phyloP scores from a whole-genome alignment of 1,140 invertebrate species.

The Drosophila simulans region DNA sequence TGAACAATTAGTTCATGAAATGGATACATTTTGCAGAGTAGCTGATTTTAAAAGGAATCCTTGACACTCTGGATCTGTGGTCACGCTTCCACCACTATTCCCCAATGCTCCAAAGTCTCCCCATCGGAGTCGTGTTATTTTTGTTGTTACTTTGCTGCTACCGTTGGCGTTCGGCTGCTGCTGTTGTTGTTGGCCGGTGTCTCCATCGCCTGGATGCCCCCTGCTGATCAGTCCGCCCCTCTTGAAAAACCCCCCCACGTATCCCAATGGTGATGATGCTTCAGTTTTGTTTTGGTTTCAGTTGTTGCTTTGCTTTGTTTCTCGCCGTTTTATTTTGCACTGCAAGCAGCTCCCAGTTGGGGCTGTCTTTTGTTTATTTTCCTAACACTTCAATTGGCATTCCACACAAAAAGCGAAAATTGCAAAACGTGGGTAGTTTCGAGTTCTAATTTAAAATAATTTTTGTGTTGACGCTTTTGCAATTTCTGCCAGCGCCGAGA shows the following conservation, averaged over 20 bases:
- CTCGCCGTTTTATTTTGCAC: constrained; percentile 36
- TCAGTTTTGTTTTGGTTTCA: constrained; percentile 63
- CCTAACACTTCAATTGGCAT: constrained; percentile 83
- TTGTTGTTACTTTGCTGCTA: constrained; percentile 81
- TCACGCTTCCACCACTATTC: constrained; percentile 47
- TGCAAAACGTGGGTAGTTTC: constrained; percentile 83
- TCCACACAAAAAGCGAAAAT: constrained; percentile 81
- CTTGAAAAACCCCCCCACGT: constrained; percentile 1
- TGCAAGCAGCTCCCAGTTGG: constrained; percentile 66
- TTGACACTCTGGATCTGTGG: constrained; percentile 5
- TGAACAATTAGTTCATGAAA: no score
- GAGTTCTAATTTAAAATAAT: constrained; percentile 84
- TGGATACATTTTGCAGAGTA: background rate
- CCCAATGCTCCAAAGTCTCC: constrained; percentile 33
- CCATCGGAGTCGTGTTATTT: constrained; percentile 73
- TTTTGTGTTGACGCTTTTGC: constrained; percentile 83
- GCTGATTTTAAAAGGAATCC: background rate
- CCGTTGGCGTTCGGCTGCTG: constrained; percentile 56
- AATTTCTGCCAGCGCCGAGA: constrained; percentile 65
- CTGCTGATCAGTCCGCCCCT: constrained; percentile 21
- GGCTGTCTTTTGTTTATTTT: constrained; percentile 76
- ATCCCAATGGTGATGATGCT: constrained; percentile 73
- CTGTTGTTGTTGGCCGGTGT: constrained; percentile 46
- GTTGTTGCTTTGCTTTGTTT: constrained; percentile 31
- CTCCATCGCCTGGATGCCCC: constrained; percentile 31